A percentile compares a stretch with the other conserved stretches of the same genome.
Evolutionary conservation across 2,797 vertebrate species (phyloP).

Genomic region (Cheirogaleus major): DNA sequence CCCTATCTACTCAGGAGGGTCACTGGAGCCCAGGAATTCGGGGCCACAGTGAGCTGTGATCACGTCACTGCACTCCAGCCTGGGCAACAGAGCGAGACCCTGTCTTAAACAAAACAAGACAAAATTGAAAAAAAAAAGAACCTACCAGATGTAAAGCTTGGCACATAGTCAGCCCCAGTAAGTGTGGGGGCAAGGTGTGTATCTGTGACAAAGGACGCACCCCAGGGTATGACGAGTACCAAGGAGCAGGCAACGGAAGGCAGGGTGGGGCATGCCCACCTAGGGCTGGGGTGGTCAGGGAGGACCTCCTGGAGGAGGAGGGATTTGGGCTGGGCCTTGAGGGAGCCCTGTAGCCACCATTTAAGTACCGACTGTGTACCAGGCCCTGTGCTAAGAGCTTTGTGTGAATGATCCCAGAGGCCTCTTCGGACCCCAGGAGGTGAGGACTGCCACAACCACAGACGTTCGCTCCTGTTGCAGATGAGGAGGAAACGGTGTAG

Average conservation of each 20-base stretch:
- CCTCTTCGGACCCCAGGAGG: neutral
- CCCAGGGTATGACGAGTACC: neutral
- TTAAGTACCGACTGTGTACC: neutral
- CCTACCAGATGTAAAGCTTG: neutral
- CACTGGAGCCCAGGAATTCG: neutral
- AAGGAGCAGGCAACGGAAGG: neutral
- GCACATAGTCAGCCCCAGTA: neutral
- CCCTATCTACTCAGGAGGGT: neutral
- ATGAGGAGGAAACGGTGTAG: neutral
- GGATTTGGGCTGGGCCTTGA: neutral
- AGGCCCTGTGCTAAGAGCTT: neutral
- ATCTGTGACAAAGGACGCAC: too few species aligned
- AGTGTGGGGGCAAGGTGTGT: neutral
- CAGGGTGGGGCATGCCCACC: neutral
- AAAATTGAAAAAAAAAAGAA: neutral
- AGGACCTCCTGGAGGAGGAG: neutral
- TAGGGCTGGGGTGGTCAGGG: neutral
- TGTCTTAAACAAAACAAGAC: neutral
- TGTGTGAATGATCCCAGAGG: neutral
- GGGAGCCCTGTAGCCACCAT: neutral
- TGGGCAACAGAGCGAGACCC: neutral
- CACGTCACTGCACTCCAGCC: too few species aligned
- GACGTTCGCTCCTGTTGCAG: accelerated
- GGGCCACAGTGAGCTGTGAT: neutral
- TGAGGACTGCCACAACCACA: too few species aligned